Evolutionary conservation across 2,113 vertebrate genomes (phyloP).

Genomic region (Hippocampus barbouri): DNA sequence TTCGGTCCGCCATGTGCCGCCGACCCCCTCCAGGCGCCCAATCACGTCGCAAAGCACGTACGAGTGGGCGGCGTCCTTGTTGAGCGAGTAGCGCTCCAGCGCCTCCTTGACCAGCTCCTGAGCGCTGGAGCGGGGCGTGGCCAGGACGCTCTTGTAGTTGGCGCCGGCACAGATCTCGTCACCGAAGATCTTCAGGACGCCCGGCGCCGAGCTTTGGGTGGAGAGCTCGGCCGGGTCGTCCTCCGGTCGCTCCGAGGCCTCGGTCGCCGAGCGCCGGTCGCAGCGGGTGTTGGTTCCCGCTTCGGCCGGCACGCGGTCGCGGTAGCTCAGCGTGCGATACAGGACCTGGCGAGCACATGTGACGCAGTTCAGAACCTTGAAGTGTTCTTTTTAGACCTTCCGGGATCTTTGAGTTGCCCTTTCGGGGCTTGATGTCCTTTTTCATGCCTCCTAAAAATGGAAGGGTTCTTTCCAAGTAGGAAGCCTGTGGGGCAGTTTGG

Average conservation of each 20-base stretch:
- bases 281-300: slow-evolving; percentile 58
- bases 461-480: neutral
- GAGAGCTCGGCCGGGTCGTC: slow-evolving; percentile 92
- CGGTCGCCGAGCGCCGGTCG: slow-evolving; percentile 67
- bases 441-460: neutral
- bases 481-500: neutral
- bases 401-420: too few relatives aligned
- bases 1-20: slow-evolving; percentile 76
- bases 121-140: slow-evolving; percentile 82
- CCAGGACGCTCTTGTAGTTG: slow-evolving; percentile 95
- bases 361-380: neutral
- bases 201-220: slow-evolving; percentile 87
- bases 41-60: slow-evolving; percentile 91
- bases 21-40: slow-evolving; percentile 74
- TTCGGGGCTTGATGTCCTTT: too few relatives aligned
- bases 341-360: slow-evolving; percentile 64
- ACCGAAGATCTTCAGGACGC: slow-evolving; percentile 91
- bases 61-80: slow-evolving; percentile 72
- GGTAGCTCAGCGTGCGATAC: slow-evolving; percentile 88
- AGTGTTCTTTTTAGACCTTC: neutral
- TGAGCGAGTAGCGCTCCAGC: slow-evolving; percentile 87
- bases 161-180: slow-evolving; percentile 86
- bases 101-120: slow-evolving; percentile 91
- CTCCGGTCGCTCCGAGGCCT: slow-evolving; percentile 59
- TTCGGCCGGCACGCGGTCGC: slow-evolving; percentile 73